phyloP scores from a whole-genome alignment of 2,113 vertebrate species.

The Rafetus swinhoei region DNA sequence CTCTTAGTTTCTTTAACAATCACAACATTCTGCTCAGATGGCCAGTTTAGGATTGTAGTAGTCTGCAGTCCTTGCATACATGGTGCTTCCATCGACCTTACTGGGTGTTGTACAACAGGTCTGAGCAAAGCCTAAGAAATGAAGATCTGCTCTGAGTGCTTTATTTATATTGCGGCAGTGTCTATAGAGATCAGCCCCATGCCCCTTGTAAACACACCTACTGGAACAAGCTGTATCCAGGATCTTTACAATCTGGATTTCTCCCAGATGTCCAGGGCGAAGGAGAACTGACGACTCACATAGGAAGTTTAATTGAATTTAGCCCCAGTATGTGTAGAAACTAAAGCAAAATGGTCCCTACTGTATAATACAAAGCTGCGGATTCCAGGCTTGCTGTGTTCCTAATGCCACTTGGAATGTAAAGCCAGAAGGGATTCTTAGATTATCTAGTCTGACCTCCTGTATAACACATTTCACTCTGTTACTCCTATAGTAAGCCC shows the following conservation, averaged over 20 bases:
- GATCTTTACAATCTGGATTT: background rate
- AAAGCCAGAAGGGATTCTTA: background rate
- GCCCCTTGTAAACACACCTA: accelerated
- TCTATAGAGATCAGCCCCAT: accelerated
- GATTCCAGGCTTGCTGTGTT: background rate
- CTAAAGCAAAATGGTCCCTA: background rate
- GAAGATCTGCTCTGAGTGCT: background rate
- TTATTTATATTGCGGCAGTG: background rate
- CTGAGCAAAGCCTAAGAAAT: background rate
- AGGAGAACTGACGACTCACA: background rate
- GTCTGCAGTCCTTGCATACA: background rate
- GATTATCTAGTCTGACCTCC: background rate
- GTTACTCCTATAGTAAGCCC: background rate
- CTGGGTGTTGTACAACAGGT: background rate
- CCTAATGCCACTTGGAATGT: background rate
- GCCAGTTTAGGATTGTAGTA: background rate
- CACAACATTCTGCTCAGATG: background rate
- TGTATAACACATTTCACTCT: background rate
- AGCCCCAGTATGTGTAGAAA: background rate
- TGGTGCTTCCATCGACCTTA: background rate
- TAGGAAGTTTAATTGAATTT: background rate
- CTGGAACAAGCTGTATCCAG: background rate
- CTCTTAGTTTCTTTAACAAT: background rate
- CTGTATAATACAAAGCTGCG: background rate
- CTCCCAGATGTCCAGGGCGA: background rate